Conservation (phyloP, 2,113 vertebrate species). For the Sceloporus tristichus region DNA sequence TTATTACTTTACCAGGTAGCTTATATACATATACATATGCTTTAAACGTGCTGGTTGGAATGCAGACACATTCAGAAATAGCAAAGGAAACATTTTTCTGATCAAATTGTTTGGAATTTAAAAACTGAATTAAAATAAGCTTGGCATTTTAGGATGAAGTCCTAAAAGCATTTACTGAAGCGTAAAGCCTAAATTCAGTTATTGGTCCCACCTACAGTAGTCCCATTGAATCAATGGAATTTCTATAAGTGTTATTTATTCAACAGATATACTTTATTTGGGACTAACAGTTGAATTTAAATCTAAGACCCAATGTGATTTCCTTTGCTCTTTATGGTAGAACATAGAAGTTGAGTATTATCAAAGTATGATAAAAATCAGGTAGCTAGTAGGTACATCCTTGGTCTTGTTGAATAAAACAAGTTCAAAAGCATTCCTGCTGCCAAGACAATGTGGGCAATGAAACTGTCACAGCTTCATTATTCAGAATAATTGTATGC, state of each 20-base stretch:
- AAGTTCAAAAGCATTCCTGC: background rate
- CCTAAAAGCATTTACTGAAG: background rate
- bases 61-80: background rate
- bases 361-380: background rate
- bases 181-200: background rate
- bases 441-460: background rate
- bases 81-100: background rate
- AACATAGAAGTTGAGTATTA: too few species aligned
- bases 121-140: background rate
- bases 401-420: background rate
- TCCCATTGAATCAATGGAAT: background rate
- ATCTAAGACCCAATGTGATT: too few species aligned
- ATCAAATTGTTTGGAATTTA: background rate
- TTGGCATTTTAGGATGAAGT: background rate
- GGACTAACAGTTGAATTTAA: too few species aligned
- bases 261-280: too few species aligned
- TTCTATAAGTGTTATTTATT: background rate
- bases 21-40: slow-evolving; percentile 36
- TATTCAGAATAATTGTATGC: background rate
- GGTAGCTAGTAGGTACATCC: background rate
- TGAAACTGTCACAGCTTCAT: background rate
- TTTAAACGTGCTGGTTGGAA: background rate
- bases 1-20: background rate
- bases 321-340: too few species aligned
- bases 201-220: too few species aligned